Base-by-base conservation (phyloP, 2,113 vertebrate genomes). In the Tympanuchus pallidicinctus region DNA sequence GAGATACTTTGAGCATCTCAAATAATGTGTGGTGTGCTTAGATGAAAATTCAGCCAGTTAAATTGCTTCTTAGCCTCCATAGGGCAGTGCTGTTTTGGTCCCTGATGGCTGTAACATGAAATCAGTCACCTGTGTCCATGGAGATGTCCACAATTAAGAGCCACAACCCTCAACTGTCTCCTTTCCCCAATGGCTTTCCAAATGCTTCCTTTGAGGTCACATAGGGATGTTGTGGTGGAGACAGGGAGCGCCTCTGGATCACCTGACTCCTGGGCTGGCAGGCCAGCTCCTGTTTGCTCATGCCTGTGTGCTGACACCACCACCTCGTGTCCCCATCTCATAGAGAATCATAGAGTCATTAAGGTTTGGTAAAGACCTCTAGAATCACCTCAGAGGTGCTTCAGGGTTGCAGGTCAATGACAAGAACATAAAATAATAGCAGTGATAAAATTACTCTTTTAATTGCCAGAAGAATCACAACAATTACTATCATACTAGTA, bases 261-360 rank as follows among this genome's bases (percentile, higher is more conserved):
- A 70, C 65, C 52, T 2, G 2, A 36, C 59, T 82, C 43, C 63
- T 18, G 0, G 0, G 4, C 15, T 45, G 45, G 13, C 36, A 32
- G 0, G 0, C 11, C 72, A 47, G 36, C 28, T 43, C 25, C 10
- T 11, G 28, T 85, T 75, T 0, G 2, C 22, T 65, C 4, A 1
- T 59, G 67, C 21, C 87, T 69, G 7, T 14, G 16, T 80, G 56
- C 60, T 93, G 89, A 50, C 28, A 56, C 18, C 0, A 3, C 25
- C 1, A 0, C 36, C 30, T 59, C 0, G 0, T 40, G 60, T 80
- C 45, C 27, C 28, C 20, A 27, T 4, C 25, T 79, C 40, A 30
- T 10, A 27, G 52, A 16, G 27, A 54, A 30, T 30, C 52, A 54
- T 30, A 54, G 52, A 54, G 52, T 54, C 27, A 28, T 54, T 54